Percentiles rank a stretch among this genome's conserved stretches.
These are phyloP conservation scores for Pyrocoelia pectoralis DNA, from an alignment of 2,888 invertebrate species.

Conservation along the genomic window DNA sequence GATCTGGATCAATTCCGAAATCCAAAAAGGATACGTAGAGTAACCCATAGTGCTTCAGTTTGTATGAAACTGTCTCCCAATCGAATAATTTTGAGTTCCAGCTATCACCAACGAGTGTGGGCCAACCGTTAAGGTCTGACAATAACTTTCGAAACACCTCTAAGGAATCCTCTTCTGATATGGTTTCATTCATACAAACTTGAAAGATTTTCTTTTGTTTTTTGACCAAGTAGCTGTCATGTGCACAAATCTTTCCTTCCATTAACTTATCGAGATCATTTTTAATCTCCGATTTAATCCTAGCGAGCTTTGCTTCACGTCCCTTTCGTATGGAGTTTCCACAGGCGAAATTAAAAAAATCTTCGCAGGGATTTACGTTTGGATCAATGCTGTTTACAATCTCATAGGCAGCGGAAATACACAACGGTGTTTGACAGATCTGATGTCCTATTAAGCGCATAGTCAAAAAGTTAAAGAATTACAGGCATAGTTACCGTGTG, in stretches of 20 bases:
- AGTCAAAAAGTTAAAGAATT: neutral
- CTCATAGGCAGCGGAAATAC: constrained; percentile 77
- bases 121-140: constrained; percentile 84
- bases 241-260: constrained; percentile 52
- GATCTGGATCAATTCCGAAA: constrained; percentile 5
- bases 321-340: constrained; percentile 73
- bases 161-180: constrained; percentile 7
- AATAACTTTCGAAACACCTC: constrained; percentile 21
- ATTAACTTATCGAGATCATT: constrained; percentile 1
- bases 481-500: neutral
- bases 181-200: constrained; percentile 12
- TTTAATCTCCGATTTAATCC: neutral
- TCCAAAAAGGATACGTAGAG: neutral
- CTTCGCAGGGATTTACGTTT: constrained; percentile 76
- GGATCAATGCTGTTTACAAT: constrained; percentile 73
- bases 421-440: constrained; percentile 52
- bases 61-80: constrained; percentile 80
- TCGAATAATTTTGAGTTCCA: constrained; percentile 75
- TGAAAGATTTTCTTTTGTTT: constrained; percentile 9
- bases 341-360: constrained; percentile 80
- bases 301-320: constrained; percentile 57
- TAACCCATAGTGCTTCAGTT: constrained; percentile 76
- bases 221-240: constrained; percentile 22
- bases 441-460: neutral
- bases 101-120: constrained; percentile 73